Base-by-base conservation (phyloP, 2,797 vertebrate species). In the Varecia variegata region DNA sequence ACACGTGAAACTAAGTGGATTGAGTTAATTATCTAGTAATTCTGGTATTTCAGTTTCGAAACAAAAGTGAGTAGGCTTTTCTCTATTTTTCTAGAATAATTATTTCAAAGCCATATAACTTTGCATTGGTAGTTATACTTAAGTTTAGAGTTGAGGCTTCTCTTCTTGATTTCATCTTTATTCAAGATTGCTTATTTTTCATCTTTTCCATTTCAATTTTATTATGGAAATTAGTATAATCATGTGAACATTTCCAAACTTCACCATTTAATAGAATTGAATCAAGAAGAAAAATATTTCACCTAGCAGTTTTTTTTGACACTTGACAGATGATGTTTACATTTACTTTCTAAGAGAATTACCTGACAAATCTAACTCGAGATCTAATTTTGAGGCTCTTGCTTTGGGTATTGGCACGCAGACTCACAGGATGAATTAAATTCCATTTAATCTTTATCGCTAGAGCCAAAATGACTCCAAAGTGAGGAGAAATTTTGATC, bases 251-350 rank as follows among this genome's bases (percentile, higher is more conserved):
- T 92, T 97, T 97, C 89, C 73, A n/a, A 96, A 94, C 87, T 81
- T 60, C 38, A 68, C 54, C 17, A 54, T 79, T 95, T 94, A 96
- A 97, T 73, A 97, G 87, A 97, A 95, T 60, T 96, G 93, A 87
- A 96, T 93, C 40, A 77, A 80, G 79, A 97, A 97, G 84, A 96
- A 96, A 93, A 98, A 95, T 96, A 97, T 97, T 98, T 97, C 96
- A 74, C 84, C 50, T 97, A 93, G 90, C 93, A 97, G 65, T 45
- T 27, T 58, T 27, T 62, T 98, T 93, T 81, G 95, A 82, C 67
- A 93, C 85, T 77, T 98, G 43, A 95, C 32, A 97, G 96, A 96
- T 95, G 79, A 97, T 96, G 85, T 70, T 98, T 97, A 94, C 6
- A 40, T 88, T 93, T 95, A 54, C 73, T 96, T 96, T 89, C 65